Percentiles rank a stretch among this genome's conserved stretches.
Conservation (phyloP, 2,888 invertebrate species). For the Papilio elwesi region DNA sequence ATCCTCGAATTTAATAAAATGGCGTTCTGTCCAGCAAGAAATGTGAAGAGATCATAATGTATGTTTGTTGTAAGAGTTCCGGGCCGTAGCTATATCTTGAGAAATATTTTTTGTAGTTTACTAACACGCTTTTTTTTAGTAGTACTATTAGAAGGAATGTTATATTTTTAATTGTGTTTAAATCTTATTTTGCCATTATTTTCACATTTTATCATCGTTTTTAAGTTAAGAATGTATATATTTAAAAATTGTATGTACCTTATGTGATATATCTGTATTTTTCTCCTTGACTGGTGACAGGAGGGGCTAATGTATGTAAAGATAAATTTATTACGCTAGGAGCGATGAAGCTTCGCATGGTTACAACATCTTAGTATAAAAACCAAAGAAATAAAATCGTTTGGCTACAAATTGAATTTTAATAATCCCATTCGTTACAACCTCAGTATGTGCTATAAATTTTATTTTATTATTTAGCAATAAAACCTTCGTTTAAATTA, state of each 20-base stretch:
- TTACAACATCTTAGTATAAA: constrained; percentile 53
- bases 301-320: constrained; percentile 35
- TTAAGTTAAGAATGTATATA: constrained; percentile 24
- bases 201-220: constrained; percentile 14
- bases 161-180: constrained; percentile 33
- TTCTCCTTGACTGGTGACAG: constrained; percentile 33
- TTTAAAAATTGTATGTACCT: constrained; percentile 35
- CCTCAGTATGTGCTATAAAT: too few relatives aligned
- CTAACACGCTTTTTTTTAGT: constrained; percentile 31
- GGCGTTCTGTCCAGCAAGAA: too few relatives aligned
- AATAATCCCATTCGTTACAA: neutral
- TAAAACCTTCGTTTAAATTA: too few relatives aligned
- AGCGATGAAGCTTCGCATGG: constrained; percentile 26
- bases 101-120: constrained; percentile 18
- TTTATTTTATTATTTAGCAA: too few relatives aligned
- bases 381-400: constrained; percentile 74
- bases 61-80: neutral
- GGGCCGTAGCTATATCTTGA: neutral
- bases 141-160: constrained; percentile 33
- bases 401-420: constrained; percentile 55
- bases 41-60: neutral
- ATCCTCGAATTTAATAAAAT: too few relatives aligned
- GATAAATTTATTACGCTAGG: constrained; percentile 33
- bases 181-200: constrained; percentile 26
- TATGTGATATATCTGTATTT: constrained; percentile 37